These are phyloP conservation scores for Mycalesis mineus DNA, from an alignment of 2,888 invertebrate genomes.

Conservation along the genomic window DNA sequence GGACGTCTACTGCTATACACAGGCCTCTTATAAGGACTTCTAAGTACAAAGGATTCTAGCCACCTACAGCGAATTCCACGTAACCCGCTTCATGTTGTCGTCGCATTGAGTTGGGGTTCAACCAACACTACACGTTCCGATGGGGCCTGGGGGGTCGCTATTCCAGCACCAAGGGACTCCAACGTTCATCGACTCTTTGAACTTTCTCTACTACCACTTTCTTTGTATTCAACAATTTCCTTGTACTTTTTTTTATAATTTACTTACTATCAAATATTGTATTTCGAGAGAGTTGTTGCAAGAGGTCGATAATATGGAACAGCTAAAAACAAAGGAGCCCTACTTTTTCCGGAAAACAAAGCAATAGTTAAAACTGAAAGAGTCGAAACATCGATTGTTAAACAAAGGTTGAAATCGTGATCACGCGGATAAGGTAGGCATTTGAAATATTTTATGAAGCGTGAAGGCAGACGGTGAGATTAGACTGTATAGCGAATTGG, in stretches of 20 bases:
- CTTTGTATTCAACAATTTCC: neutral
- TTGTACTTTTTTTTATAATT: neutral
- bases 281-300: neutral
- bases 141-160: too few relatives aligned
- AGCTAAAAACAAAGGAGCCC: neutral
- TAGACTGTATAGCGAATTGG: conserved; percentile 25
- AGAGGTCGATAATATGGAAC: neutral
- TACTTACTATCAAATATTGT: neutral
- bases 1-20: too few relatives aligned
- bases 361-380: neutral
- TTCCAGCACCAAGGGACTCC: too few relatives aligned
- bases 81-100: too few relatives aligned
- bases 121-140: too few relatives aligned
- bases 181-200: too few relatives aligned
- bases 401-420: conserved; percentile 41
- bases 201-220: too few relatives aligned
- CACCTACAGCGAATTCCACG: too few relatives aligned
- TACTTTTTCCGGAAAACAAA: neutral
- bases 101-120: too few relatives aligned
- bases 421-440: conserved; percentile 32
- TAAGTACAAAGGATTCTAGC: too few relatives aligned
- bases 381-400: conserved; percentile 4
- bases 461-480: conserved; percentile 33
- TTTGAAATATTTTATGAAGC: conserved; percentile 34
- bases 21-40: too few relatives aligned